Evolutionary conservation across 2,113 vertebrate genomes (phyloP).

Genomic region (Zosterops borbonicus): DNA sequence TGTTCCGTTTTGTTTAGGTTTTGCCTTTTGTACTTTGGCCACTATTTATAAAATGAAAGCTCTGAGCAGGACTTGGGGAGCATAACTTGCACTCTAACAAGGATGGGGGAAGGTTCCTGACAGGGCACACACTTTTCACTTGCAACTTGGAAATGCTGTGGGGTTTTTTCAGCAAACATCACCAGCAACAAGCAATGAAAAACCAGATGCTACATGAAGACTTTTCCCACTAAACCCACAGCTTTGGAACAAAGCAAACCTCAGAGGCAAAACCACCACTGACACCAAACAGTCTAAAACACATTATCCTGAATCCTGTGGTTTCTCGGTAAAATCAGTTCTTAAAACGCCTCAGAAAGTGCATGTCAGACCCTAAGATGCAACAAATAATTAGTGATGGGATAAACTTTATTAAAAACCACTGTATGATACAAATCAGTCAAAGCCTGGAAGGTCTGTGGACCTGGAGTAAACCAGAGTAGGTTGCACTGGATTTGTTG

Average conservation of each 20-base stretch:
- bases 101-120: background rate
- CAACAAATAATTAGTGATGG: background rate
- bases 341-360: background rate
- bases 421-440: background rate
- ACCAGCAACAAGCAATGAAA: background rate
- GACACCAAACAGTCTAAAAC: background rate
- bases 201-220: background rate
- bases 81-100: background rate
- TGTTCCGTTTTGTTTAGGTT: slow-evolving; percentile 13
- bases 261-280: background rate
- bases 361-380: background rate
- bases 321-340: background rate
- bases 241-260: slow-evolving; percentile 26
- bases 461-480: background rate
- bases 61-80: background rate
- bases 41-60: slow-evolving; percentile 3
- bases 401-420: background rate
- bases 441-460: background rate
- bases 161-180: background rate
- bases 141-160: background rate
- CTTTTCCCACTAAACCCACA: background rate
- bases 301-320: background rate
- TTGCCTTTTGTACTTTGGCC: background rate
- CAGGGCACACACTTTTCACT: background rate
- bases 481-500: background rate